These are phyloP conservation scores for Agapornis roseicollis DNA, from an alignment of 2,113 vertebrate genomes.

Conservation along the genomic window DNA sequence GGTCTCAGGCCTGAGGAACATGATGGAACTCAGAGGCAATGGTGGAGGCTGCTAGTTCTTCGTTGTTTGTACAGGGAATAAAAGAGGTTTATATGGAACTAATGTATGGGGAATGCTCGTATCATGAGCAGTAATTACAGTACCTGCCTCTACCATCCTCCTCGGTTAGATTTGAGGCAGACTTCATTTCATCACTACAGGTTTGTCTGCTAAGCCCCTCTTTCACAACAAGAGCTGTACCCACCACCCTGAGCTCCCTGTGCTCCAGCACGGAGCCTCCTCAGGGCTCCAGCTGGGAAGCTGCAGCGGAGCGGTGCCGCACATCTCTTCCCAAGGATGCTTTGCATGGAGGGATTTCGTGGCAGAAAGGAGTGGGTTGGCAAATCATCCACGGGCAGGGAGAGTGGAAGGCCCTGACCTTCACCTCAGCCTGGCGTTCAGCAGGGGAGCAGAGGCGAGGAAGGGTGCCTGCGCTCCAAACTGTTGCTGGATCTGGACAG, in stretches of 20 bases:
- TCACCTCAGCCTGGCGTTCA: background rate
- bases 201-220: slow-evolving; percentile 39
- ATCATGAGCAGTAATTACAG: slow-evolving; percentile 32
- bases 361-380: background rate
- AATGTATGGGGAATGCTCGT: background rate
- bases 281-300: rapidly evolving
- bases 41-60: slow-evolving; percentile 19
- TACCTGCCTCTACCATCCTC: slow-evolving; percentile 48
- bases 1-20: background rate
- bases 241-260: background rate
- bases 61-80: slow-evolving; percentile 25
- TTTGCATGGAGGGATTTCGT: rapidly evolving
- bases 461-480: background rate
- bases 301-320: rapidly evolving
- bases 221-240: background rate
- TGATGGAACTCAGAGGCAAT: background rate
- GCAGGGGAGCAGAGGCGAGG: background rate
- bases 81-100: slow-evolving; percentile 1
- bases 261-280: background rate
- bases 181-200: slow-evolving; percentile 16
- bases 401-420: background rate
- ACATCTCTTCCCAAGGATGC: rapidly evolving
- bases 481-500: background rate
- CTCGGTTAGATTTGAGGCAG: slow-evolving; percentile 22
- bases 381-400: background rate